Percentiles rank a stretch among this genome's conserved stretches.
These are phyloP conservation scores for Branchellion lobata DNA, from an alignment of 2,888 invertebrate species.

Conservation along the genomic window DNA sequence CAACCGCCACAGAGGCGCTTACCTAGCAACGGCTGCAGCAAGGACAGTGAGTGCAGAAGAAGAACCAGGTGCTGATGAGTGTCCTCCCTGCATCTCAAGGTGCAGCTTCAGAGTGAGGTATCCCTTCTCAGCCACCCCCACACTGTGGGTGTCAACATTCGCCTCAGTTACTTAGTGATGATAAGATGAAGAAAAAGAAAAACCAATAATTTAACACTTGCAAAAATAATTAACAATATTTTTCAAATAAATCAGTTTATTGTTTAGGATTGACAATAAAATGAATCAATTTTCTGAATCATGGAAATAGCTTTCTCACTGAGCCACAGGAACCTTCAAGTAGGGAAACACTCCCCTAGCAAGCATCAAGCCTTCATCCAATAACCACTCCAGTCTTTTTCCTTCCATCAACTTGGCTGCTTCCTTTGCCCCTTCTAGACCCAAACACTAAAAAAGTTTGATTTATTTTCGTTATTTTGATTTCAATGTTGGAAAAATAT, in stretches of 20 bases:
- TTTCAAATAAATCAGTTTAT: too few species aligned
- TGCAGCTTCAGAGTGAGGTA: not conserved
- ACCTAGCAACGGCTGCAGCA: not conserved
- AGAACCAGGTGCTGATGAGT: not conserved
- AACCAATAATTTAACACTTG: too few species aligned
- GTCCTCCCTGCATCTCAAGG: not conserved
- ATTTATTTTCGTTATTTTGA: too few species aligned
- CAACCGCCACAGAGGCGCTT: not conserved
- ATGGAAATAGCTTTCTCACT: too few species aligned
- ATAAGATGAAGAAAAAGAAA: too few species aligned
- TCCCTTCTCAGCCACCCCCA: not conserved
- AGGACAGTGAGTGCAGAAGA: not conserved
- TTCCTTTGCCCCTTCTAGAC: not conserved
- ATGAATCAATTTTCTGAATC: too few species aligned
- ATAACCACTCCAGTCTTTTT: not conserved
- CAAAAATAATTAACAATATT: too few species aligned
- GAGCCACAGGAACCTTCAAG: not conserved
- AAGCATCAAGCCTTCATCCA: not conserved
- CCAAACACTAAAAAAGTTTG: not conserved
- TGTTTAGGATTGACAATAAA: too few species aligned
- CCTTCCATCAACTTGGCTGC: not conserved
- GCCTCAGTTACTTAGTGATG: too few species aligned
- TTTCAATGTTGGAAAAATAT: too few species aligned
- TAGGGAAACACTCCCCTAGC: not conserved
- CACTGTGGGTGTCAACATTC: not conserved